Evolutionary conservation across 2,888 invertebrate species (phyloP), one percentile per base, ranked within the genome.

Genomic region (Pandemis cinnamomeana): DNA sequence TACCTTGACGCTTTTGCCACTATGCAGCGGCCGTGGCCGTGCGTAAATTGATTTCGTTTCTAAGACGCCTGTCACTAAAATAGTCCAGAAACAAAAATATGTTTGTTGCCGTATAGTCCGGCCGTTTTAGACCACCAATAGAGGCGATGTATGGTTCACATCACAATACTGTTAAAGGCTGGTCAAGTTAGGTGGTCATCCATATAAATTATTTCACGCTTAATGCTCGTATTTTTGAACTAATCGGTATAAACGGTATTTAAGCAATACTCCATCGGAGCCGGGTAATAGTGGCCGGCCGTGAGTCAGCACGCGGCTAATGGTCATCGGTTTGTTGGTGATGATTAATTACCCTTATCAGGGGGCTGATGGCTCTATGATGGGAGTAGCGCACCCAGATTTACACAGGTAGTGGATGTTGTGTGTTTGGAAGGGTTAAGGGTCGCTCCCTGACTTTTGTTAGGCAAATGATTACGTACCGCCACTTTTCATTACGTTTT

Each of bases 261-360:
- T 68, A 68, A 36, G 42, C 62, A 55, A 71, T 63, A 71, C 67
- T 71, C 74, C 67, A 70, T 70, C 67, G 71, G 71, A 60, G 61
- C 60, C 58, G 58, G 58, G 58, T 55, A 42, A 55, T 55, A 67
- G 67, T 44, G 68, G 67, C 70, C 53, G 76, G 69, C 75, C 69
- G 80, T 93, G 93, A 93, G 80, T 92, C 93, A 92, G 93, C 92
- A 84, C 77, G 76, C 66, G 78, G 81, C 89, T 92, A 92, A 92
- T 93, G 93, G 92, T 92, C 93, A 93, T 87, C 87, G 83, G 85
- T 83, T 58, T 80, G 81, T 80, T 80, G 83, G 82, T 79, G 80
- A 88, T 93, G 93, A 93, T 93, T 93, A 91, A 93, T 93, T 88
- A 88, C 85, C 83, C 85, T 90, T 92, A 93, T 93, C 93, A 87